Percentiles rank a stretch among this genome's conserved stretches.
phyloP scores from a whole-genome alignment of 1,140 invertebrate species.

The Diachasma alloeum region DNA sequence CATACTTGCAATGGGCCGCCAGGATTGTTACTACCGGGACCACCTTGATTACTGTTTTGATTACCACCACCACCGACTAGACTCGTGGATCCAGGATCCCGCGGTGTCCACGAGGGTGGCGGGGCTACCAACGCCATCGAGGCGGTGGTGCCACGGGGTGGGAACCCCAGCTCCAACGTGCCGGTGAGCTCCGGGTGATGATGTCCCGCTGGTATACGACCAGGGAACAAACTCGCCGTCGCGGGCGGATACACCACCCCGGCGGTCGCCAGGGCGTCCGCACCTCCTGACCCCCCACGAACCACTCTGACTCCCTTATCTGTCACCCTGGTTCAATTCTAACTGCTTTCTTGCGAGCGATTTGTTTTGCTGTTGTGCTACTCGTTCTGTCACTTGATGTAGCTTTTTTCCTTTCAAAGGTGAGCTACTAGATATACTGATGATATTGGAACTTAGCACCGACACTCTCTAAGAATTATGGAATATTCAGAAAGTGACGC shows the following conservation, averaged over 20 bases:
- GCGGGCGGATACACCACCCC: constrained; percentile 64
- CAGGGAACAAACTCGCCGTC: constrained; percentile 62
- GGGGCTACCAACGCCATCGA: constrained; percentile 77
- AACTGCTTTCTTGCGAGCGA: no score
- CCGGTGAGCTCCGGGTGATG: constrained; percentile 59
- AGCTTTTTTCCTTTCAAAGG: no score
- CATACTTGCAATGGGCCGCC: constrained; percentile 55
- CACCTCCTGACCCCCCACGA: constrained; percentile 60
- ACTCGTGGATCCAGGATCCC: constrained; percentile 67
- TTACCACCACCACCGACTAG: constrained; percentile 51
- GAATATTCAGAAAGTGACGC: no score
- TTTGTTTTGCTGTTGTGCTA: no score
- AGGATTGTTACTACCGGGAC: constrained; percentile 50
- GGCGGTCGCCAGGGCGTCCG: constrained; percentile 64
- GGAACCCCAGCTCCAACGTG: constrained; percentile 70
- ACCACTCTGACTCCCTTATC: constrained; percentile 58
- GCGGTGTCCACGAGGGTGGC: constrained; percentile 71
- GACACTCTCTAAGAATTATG: no score
- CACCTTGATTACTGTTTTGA: constrained; percentile 62
- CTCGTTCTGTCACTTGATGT: no score
- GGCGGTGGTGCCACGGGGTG: constrained; percentile 65
- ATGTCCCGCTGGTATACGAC: constrained; percentile 56
- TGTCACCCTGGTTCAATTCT: constrained; percentile 22
- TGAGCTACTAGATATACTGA: no score
- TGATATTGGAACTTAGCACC: no score